Base-by-base conservation (phyloP, 2,797 vertebrate genomes). In the Esox masquinongy region DNA sequence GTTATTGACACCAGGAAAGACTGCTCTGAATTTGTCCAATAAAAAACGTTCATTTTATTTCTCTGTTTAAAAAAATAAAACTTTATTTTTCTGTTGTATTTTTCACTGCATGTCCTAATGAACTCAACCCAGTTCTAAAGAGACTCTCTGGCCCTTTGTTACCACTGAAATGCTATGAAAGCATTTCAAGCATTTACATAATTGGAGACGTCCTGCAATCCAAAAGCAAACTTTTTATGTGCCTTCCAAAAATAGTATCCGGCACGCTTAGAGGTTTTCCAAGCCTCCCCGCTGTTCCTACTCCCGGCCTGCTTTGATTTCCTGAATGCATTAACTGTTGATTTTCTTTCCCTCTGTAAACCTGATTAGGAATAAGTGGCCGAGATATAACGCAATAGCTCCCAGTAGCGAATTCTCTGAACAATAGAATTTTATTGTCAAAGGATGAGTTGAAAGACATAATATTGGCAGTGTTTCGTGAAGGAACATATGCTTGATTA, bases 201-300 rank as follows among this genome's bases (percentile, higher is more conserved):
- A 47, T 47, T 47, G 68, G 72, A 82, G 86, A 74, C 43, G n/a
- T 73, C 76, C 72, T 76, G n/a, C 74, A 73, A n/a, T n/a, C 56
- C 82, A 64, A 72, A 36, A 67, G 53, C 11, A 43, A 78, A 75
- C 17, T 39, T 66, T 2, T 71, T 87, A 76, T 76, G 43, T 70
- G 24, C 11, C 74, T 39, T 73, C 77, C 67, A 74, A 79, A 75
- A 75, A 70, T 82, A 78, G 16, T 51, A 77, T 74, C 43, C 51
- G 17, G 47, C 26, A 51, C 17, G n/a, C 47, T 53, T 50, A 19
- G 43, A 70, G 51, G 34, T 59, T 51, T 47, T 70, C 72, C n/a
- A 78, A 50, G 26, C n/a, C 7, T 59, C 26, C 22, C 56, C 56
- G 19, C 49, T 9, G 43, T 73, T 75, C 68, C 34, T 43, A 15